Percentiles rank a stretch among this genome's conserved stretches.
Conservation (phyloP, 2,888 invertebrate genomes). For the Cheilosia variabilis region DNA sequence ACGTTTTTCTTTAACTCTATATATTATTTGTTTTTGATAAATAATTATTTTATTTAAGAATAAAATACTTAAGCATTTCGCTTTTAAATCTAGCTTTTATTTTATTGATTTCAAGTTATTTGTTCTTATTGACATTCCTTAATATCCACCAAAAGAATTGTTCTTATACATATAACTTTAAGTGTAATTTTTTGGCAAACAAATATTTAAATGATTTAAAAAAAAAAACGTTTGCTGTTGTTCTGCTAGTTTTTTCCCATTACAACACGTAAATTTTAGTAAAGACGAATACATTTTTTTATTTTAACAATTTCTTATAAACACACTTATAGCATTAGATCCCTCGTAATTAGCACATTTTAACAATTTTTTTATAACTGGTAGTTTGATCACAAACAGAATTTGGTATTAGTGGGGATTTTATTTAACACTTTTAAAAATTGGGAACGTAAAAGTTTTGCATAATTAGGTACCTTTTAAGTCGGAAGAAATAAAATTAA, state of each 20-base stretch:
- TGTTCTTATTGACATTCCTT: conserved; percentile 30
- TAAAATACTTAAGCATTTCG: conserved; percentile 47
- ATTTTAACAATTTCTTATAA: too few species aligned
- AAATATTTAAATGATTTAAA: background rate
- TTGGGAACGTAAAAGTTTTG: too few species aligned
- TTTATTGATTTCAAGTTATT: conserved; percentile 20
- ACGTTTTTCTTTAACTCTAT: conserved; percentile 66
- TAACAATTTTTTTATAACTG: too few species aligned
- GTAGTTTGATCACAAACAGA: background rate
- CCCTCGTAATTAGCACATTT: background rate
- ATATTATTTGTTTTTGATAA: conserved; percentile 22
- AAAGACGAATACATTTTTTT: too few species aligned
- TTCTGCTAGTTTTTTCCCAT: background rate
- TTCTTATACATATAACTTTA: conserved; percentile 4
- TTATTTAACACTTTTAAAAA: too few species aligned
- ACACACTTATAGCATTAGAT: too few species aligned
- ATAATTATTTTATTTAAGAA: conserved; percentile 27
- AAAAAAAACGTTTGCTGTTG: background rate
- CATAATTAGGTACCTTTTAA: too few species aligned
- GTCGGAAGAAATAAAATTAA: too few species aligned
- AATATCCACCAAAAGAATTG: conserved; percentile 10
- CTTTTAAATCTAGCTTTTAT: conserved; percentile 58
- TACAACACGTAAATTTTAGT: background rate
- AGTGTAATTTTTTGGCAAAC: background rate
- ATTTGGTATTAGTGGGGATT: too few species aligned